These are phyloP conservation scores for Cheilinus undulatus DNA, from an alignment of 2,113 vertebrate genomes.

Conservation along the genomic window DNA sequence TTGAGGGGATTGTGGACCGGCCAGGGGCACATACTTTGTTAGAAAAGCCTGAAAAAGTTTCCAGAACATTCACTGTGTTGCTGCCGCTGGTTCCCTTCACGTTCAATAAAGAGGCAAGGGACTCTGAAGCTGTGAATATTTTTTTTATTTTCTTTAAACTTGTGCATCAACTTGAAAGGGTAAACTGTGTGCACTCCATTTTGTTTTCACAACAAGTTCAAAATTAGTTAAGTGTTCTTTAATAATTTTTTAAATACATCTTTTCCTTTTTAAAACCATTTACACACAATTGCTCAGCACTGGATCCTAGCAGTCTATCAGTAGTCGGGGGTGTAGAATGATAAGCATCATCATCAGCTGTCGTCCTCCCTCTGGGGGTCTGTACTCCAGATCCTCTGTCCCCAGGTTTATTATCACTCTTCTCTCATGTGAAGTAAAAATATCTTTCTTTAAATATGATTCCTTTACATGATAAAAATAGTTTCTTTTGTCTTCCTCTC, in stretches of 20 bases:
- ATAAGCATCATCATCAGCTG: constrained; percentile 89
- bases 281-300: constrained; percentile 92
- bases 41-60: too few relatives aligned
- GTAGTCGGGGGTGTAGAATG: constrained; percentile 88
- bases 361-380: constrained; percentile 78
- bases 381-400: constrained; percentile 50
- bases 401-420: constrained; percentile 59
- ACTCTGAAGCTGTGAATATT: constrained; percentile 69
- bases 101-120: constrained; percentile 38
- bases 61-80: too few relatives aligned
- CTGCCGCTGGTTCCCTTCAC: too few relatives aligned
- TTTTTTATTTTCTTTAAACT: constrained; percentile 87
- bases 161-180: constrained; percentile 96
- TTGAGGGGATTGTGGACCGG: too few relatives aligned
- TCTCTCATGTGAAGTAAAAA: constrained; percentile 95
- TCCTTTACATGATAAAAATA: constrained; percentile 99
- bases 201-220: constrained; percentile 94
- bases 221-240: constrained; percentile 85
- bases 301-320: constrained; percentile 89
- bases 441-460: constrained; percentile 94
- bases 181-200: constrained; percentile 95
- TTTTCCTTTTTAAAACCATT: constrained; percentile 90
- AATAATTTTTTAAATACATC: constrained; percentile 75
- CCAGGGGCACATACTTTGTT: too few relatives aligned
- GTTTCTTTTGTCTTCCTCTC: constrained; percentile 81